A percentile compares a stretch with the other conserved stretches of the same genome.
Evolutionary conservation across 2,797 vertebrate genomes (phyloP).

Genomic region (Tarsius wallacei): DNA sequence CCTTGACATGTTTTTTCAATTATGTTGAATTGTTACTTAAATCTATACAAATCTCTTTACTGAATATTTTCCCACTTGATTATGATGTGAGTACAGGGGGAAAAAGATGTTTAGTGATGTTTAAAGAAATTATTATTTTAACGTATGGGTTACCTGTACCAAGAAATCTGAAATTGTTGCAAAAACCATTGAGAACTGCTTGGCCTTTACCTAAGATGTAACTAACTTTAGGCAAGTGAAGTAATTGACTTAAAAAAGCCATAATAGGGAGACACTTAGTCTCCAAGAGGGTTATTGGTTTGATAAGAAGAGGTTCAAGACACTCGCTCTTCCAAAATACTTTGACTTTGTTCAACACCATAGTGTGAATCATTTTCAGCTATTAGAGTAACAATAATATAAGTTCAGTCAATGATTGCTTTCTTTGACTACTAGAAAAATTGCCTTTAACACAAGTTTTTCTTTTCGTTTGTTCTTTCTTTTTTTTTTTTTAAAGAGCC

Average conservation of each 20-base stretch:
- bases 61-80: constrained; percentile 9
- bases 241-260: not conserved
- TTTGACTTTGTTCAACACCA: not conserved
- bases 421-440: constrained; percentile 39
- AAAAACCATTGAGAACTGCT: not conserved
- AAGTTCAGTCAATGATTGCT: constrained; percentile 2
- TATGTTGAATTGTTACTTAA: not conserved
- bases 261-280: not conserved
- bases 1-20: not conserved
- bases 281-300: not conserved
- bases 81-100: not conserved
- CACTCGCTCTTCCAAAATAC: not conserved
- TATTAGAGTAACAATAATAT: not conserved
- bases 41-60: constrained; percentile 1
- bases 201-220: not conserved
- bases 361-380: constrained; percentile 23
- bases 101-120: not conserved
- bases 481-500: not conserved
- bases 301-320: not conserved
- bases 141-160: not conserved
- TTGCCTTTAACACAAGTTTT: not conserved
- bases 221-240: not conserved
- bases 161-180: not conserved
- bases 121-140: constrained; percentile 53
- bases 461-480: not conserved